Evolutionary conservation across 2,888 invertebrate genomes (phyloP).

Genomic region (Clepsis dumicolana): DNA sequence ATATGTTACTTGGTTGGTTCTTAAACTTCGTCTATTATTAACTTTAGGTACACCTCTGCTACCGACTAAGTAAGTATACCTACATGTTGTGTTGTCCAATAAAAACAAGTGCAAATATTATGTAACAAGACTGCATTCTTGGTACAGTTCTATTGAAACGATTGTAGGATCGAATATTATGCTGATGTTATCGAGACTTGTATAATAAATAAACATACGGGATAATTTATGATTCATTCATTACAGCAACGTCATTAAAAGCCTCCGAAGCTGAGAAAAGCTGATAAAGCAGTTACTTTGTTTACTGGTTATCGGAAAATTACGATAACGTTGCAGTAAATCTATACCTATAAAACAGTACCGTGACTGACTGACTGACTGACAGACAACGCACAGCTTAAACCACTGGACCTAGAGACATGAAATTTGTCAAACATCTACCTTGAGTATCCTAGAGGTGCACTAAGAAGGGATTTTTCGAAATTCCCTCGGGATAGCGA

Average conservation of each 20-base stretch:
- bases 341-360: background rate
- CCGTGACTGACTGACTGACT: no score
- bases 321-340: background rate
- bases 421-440: no score
- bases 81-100: background rate
- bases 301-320: background rate
- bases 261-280: background rate
- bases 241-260: background rate
- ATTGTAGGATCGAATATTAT: background rate
- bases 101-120: background rate
- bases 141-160: background rate
- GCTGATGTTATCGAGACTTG: background rate
- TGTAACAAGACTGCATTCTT: background rate
- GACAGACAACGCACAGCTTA: no score
- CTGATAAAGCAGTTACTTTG: constrained; percentile 1
- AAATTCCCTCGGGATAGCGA: no score
- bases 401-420: no score
- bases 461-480: no score
- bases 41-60: no score
- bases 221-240: background rate
- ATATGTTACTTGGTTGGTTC: no score
- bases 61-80: no score
- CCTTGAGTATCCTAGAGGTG: no score
- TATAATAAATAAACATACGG: background rate
- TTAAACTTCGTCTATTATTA: no score